Evolutionary conservation across 2,888 invertebrate species (phyloP).

Genomic region (Ecdyonurus torrentis): DNA sequence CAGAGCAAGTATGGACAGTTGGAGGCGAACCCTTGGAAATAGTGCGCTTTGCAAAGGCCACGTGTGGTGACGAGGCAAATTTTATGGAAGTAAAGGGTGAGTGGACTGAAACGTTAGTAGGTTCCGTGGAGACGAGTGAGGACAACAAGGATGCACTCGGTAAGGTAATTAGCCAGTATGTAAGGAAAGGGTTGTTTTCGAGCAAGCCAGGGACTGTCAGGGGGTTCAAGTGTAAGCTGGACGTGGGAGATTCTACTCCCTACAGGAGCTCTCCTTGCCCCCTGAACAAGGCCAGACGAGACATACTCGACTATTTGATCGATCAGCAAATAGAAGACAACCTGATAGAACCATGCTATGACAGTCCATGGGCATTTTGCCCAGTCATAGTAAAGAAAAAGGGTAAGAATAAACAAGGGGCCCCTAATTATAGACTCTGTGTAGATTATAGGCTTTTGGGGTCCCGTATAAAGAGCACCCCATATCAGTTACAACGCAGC

Average conservation of each 20-base stretch:
- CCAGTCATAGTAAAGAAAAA: slow-evolving; percentile 3
- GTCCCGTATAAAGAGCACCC: neutral
- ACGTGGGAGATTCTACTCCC: neutral
- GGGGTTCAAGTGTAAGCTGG: neutral
- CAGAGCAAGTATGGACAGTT: neutral
- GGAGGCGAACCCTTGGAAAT: neutral
- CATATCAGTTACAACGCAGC: neutral
- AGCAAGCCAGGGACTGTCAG: neutral
- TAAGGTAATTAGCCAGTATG: neutral
- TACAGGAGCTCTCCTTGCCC: neutral
- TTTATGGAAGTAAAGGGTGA: neutral
- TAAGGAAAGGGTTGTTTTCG: neutral
- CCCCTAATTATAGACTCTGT: neutral
- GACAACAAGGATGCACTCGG: neutral
- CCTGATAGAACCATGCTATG: neutral
- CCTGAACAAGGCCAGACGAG: neutral
- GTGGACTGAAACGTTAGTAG: neutral
- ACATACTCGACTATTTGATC: neutral
- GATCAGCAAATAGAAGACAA: neutral
- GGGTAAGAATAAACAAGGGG: neutral
- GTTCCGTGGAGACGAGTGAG: neutral
- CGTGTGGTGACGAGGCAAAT: neutral
- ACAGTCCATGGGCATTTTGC: neutral
- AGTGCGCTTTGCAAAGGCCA: neutral
- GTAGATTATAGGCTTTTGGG: neutral